Base-by-base conservation (phyloP, 2,113 vertebrate genomes). In the Hucho hucho region DNA sequence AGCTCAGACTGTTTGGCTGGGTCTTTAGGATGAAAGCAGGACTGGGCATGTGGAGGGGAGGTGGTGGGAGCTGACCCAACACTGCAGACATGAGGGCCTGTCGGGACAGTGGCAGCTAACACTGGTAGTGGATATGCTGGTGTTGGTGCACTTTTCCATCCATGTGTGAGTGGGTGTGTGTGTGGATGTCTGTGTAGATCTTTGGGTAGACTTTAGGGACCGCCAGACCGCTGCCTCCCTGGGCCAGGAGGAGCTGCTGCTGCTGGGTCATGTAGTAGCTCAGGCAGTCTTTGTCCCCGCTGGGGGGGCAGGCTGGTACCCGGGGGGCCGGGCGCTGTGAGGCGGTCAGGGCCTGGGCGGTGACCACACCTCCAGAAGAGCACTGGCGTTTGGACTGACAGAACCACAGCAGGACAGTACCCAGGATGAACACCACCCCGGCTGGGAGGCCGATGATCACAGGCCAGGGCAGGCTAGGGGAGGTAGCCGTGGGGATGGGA, bases 381-480 rank as follows among this genome's bases (percentile, higher is more conserved):
- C 95, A 98, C 0, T 94, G 96, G 78, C 97, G 97, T 88, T 96
- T 97, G 43, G 96, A 95, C 79, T 96, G 96, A 88, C 97, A 99
- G 75, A 99, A 96, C 98, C 98, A 99, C 68, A 99, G 88, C 65
- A 99, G 92, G 85, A 96, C 94, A 0, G 97, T 97, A 20, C 97
- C 97, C 0, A 99, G 86, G 85, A 99, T 96, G 90, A 99, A 98
- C 81, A 97, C 95, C 0, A 96, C 93, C 0, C 96, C 97, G 0
- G 97, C 96, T 0, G 98, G 97, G 79, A 99, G 97, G 47, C 97
- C 98, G 0, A 99, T 99, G 74, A 99, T 98, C 71, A 98, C 98
- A 0, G 97, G 97, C 97, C 97, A 98, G 0, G 97, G 98, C 2
- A 99, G 93, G 84, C 94, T 93, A 3, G 89, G 92, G 68, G 92